Percentiles rank a stretch among this genome's conserved stretches.
phyloP scores from a whole-genome alignment of 2,797 vertebrate genomes.

The Myotis myotis region DNA sequence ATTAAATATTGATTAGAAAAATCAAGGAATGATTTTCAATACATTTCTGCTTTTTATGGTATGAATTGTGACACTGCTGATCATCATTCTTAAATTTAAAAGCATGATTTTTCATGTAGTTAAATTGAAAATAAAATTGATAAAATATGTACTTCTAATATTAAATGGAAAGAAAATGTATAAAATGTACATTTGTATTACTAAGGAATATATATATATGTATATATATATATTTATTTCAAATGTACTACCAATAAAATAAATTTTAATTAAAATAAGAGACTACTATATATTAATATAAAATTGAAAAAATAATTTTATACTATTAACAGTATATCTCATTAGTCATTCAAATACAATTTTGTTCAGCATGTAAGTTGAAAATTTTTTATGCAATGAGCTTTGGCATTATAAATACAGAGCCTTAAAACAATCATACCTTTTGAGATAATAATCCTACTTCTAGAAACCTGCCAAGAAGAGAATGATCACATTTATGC shows the following conservation, averaged over 20 bases:
- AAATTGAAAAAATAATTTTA: neutral
- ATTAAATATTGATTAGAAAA: neutral
- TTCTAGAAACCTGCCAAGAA: constrained; percentile 13
- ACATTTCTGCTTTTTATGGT: neutral
- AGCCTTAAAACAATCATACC: neutral
- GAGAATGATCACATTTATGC: neutral
- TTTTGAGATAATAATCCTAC: constrained; percentile 1
- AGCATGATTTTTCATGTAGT: neutral
- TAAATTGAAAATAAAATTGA: neutral
- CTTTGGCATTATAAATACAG: neutral
- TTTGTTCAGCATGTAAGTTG: neutral
- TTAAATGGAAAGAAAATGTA: neutral
- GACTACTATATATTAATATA: neutral
- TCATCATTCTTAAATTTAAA: neutral
- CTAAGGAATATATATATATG: neutral
- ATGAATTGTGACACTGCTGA: neutral
- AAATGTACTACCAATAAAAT: neutral
- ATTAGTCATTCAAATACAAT: neutral
- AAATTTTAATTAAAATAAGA: constrained; percentile 13
- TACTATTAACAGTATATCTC: neutral
- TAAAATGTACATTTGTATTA: neutral
- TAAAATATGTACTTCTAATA: neutral
- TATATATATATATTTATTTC: neutral
- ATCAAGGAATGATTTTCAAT: neutral
- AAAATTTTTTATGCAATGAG: neutral